Percentiles rank a stretch among this genome's conserved stretches.
These are phyloP conservation scores for Rhyzopertha dominica DNA, from an alignment of 1,140 invertebrate genomes.

Conservation along the genomic window DNA sequence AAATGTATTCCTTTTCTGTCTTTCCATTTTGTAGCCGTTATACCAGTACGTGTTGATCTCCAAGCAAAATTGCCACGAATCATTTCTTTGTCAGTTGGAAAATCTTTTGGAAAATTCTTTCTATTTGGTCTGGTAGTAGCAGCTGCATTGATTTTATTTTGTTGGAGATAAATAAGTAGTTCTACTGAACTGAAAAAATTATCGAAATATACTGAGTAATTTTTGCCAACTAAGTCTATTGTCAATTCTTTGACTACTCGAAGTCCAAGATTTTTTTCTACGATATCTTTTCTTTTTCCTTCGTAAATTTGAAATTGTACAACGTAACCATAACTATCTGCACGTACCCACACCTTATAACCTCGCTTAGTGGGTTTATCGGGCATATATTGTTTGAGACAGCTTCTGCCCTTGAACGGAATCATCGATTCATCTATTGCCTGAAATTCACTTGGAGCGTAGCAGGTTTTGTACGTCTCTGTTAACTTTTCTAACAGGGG, in stretches of 20 bases:
- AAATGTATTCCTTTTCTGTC: slow-evolving; percentile 42
- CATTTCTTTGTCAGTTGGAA: slow-evolving; percentile 31
- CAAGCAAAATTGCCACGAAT: slow-evolving; percentile 37
- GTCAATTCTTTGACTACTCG: slow-evolving; percentile 28
- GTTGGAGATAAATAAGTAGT: slow-evolving; percentile 17
- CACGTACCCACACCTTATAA: slow-evolving; percentile 41
- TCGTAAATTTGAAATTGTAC: slow-evolving; percentile 47
- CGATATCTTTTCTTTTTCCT: slow-evolving; percentile 37
- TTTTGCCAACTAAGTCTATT: slow-evolving; percentile 17
- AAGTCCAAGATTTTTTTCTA: slow-evolving; percentile 35
- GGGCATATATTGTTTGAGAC: slow-evolving; percentile 46
- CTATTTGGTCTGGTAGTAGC: slow-evolving; percentile 23
- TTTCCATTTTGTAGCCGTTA: slow-evolving; percentile 41
- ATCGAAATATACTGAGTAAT: slow-evolving; percentile 24
- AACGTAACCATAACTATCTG: slow-evolving; percentile 39
- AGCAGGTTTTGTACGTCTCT: slow-evolving; percentile 31
- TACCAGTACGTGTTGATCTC: slow-evolving; percentile 31
- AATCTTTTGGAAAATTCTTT: slow-evolving; percentile 23
- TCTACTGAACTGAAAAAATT: slow-evolving; percentile 27
- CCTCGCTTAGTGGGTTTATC: slow-evolving; percentile 48
- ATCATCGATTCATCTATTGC: slow-evolving; percentile 42
- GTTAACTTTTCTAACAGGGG: slow-evolving; percentile 34
- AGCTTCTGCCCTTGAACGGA: slow-evolving; percentile 40
- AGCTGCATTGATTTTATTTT: slow-evolving; percentile 26
- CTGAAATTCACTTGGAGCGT: slow-evolving; percentile 7